A percentile compares a stretch with the other conserved stretches of the same genome.
Conservation (phyloP, 2,797 vertebrate genomes). For the Threskiornis aethiopicus region DNA sequence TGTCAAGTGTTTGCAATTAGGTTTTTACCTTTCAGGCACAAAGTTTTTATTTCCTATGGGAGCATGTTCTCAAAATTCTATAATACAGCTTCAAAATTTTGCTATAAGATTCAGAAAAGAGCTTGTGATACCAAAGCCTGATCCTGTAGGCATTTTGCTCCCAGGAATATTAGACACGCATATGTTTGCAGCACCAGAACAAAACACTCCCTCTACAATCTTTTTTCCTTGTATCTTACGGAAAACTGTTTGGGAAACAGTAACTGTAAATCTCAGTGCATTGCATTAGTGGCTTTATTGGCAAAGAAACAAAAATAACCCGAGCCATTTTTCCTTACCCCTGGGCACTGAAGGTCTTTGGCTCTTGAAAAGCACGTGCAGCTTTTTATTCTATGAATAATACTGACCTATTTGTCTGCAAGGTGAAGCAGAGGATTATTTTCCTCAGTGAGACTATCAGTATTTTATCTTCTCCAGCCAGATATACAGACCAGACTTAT, state of each 20-base stretch:
- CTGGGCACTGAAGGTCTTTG: conserved; percentile 1
- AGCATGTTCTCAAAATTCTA: neutral
- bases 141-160: neutral
- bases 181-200: neutral
- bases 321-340: conserved; percentile 1
- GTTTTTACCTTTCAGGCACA: conserved; percentile 34
- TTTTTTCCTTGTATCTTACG: neutral
- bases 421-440: conserved; percentile 18
- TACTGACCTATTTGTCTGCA: conserved; percentile 35
- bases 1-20: conserved; percentile 43
- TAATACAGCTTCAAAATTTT: neutral
- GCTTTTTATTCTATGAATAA: conserved; percentile 37
- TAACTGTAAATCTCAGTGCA: neutral
- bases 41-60: conserved; percentile 18
- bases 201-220: neutral
- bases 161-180: neutral
- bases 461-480: neutral
- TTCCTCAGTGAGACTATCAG: neutral
- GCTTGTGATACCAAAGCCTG: neutral
- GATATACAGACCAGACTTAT: neutral
- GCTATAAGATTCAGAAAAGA: neutral
- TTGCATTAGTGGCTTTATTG: neutral
- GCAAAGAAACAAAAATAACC: conserved; percentile 29
- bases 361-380: neutral
- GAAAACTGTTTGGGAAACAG: neutral